Percentiles rank a stretch among this genome's conserved stretches.
Evolutionary conservation across 2,888 invertebrate species (phyloP).

Genomic region (Smittia sp.): DNA sequence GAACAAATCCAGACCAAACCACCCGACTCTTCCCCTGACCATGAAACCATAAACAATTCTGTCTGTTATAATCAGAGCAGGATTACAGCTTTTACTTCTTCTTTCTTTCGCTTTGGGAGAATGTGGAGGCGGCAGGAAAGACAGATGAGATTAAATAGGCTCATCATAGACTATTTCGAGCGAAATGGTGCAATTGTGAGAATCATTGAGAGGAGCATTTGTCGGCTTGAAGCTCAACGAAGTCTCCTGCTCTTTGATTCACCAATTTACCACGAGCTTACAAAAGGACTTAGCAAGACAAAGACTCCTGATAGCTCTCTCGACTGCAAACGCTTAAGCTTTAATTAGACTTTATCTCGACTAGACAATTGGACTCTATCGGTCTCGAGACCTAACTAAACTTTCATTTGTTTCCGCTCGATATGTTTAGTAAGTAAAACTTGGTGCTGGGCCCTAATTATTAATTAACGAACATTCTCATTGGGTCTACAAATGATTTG

Average conservation of each 20-base stretch:
- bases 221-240: neutral
- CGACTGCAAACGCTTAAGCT: neutral
- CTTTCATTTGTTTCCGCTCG: neutral
- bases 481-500: constrained; percentile 5
- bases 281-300: neutral
- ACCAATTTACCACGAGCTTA: neutral
- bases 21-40: neutral
- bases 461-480: neutral
- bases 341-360: neutral
- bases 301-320: neutral
- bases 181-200: neutral
- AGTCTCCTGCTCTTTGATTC: neutral
- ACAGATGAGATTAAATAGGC: neutral
- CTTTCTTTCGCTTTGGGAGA: neutral
- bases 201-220: neutral
- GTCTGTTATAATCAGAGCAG: neutral
- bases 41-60: constrained; percentile 8
- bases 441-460: neutral
- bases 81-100: neutral
- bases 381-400: neutral
- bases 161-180: neutral
- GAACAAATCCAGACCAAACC: neutral
- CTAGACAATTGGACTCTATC: neutral
- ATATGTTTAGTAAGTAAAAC: neutral
- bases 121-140: neutral